Percentiles rank a stretch among this genome's conserved stretches.
Evolutionary conservation across 1,140 invertebrate species (phyloP).

Genomic region (Sarcophaga peregrina): DNA sequence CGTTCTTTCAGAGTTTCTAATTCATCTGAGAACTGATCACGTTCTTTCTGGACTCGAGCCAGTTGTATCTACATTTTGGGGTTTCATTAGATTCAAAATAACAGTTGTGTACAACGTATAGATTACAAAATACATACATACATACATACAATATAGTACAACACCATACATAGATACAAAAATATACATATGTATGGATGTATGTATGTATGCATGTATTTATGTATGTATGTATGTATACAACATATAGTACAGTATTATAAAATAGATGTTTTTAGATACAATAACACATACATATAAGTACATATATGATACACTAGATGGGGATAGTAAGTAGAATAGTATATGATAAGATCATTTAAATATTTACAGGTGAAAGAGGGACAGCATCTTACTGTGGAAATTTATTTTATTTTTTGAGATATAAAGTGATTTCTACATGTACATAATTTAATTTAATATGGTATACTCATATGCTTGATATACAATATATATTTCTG

Average conservation of each 20-base stretch:
- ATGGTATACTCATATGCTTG: no score
- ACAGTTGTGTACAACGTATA: slow-evolving; percentile 43
- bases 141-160: background rate
- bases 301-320: no score
- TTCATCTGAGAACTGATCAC: slow-evolving; percentile 83
- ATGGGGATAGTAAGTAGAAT: no score
- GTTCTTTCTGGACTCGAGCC: slow-evolving; percentile 86
- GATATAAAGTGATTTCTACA: background rate
- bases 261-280: no score
- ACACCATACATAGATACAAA: background rate
- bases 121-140: background rate
- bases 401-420: no score
- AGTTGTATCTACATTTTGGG: slow-evolving; percentile 71
- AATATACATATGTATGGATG: background rate
- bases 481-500: background rate
- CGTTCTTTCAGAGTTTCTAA: slow-evolving; percentile 83
- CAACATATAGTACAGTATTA: no score
- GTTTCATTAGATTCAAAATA: slow-evolving; percentile 31
- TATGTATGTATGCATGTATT: no score
- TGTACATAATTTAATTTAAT: background rate
- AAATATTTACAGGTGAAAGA: no score
- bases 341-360: no score
- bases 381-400: no score
- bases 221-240: no score
- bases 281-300: no score